These are phyloP conservation scores for Pseudomyrmex cubaensis DNA, from an alignment of 1,140 invertebrate species.

Conservation along the genomic window DNA sequence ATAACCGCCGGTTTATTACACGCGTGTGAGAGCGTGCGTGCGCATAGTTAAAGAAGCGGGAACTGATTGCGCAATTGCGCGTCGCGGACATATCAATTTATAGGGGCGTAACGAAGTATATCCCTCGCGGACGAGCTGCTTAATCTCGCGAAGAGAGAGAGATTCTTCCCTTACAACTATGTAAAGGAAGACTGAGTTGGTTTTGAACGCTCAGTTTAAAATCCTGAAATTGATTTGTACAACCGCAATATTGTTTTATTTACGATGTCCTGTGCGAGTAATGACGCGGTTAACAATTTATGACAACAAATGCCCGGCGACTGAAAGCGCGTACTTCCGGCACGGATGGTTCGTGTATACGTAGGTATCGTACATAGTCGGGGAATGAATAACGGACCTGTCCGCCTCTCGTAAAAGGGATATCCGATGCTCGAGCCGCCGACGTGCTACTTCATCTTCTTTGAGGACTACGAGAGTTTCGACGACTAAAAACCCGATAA, in stretches of 20 bases:
- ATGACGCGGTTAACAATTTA: slow-evolving; percentile 54
- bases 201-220: slow-evolving; percentile 4
- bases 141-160: not conserved
- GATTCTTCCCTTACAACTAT: not conserved
- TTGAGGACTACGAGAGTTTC: slow-evolving; percentile 70
- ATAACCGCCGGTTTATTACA: slow-evolving; percentile 5
- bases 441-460: slow-evolving; percentile 79
- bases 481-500: slow-evolving; percentile 75
- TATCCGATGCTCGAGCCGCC: slow-evolving; percentile 66
- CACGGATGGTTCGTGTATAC: slow-evolving; percentile 45
- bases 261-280: slow-evolving; percentile 38
- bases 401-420: slow-evolving; percentile 73
- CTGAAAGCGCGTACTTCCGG: slow-evolving; percentile 67
- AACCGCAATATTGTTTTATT: slow-evolving; percentile 50
- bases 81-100: slow-evolving; percentile 47
- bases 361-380: slow-evolving; percentile 50
- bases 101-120: slow-evolving; percentile 23
- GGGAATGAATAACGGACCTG: slow-evolving; percentile 71
- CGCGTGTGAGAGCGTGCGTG: slow-evolving; percentile 29
- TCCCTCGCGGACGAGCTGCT: not conserved
- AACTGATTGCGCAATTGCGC: slow-evolving; percentile 40
- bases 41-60: slow-evolving; percentile 10
- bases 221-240: slow-evolving; percentile 52
- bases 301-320: slow-evolving; percentile 57
- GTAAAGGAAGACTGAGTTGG: not conserved